These are phyloP conservation scores for Anhinga anhinga DNA, from an alignment of 2,113 vertebrate species.

Conservation along the genomic window DNA sequence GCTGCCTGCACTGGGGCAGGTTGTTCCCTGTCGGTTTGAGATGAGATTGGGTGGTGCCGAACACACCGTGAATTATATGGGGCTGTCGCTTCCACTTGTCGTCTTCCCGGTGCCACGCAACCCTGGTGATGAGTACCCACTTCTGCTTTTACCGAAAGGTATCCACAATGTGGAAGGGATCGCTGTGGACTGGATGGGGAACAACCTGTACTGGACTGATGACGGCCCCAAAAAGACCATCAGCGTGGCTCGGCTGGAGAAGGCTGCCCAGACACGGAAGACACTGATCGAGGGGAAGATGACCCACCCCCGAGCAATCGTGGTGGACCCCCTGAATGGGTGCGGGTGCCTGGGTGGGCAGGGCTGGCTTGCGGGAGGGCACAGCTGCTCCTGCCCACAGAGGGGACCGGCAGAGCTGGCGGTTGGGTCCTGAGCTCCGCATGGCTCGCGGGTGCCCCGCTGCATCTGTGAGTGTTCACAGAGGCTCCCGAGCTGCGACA, in stretches of 20 bases:
- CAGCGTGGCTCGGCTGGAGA: conserved; percentile 92
- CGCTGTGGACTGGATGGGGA: conserved; percentile 97
- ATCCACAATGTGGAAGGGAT: conserved; percentile 96
- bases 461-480: fast-evolving
- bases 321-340: conserved; percentile 94
- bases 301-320: conserved; percentile 94
- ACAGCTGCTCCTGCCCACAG: fast-evolving
- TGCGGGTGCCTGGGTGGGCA: conserved; percentile 74
- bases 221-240: conserved; percentile 97
- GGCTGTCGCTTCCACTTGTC: not conserved
- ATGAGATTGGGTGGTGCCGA: fast-evolving
- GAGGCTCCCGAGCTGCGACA: not conserved
- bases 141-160: conserved; percentile 64
- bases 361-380: fast-evolving
- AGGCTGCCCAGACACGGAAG: conserved; percentile 92
- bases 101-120: not conserved
- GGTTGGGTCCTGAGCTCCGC: not conserved
- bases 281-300: conserved; percentile 94
- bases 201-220: conserved; percentile 97
- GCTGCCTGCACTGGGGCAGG: not conserved
- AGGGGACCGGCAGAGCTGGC: not conserved
- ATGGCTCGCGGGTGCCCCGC: fast-evolving
- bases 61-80: fast-evolving
- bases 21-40: fast-evolving
- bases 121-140: not conserved